phyloP scores from a whole-genome alignment of 2,888 invertebrate species.

The Leucoptera coffeella region DNA sequence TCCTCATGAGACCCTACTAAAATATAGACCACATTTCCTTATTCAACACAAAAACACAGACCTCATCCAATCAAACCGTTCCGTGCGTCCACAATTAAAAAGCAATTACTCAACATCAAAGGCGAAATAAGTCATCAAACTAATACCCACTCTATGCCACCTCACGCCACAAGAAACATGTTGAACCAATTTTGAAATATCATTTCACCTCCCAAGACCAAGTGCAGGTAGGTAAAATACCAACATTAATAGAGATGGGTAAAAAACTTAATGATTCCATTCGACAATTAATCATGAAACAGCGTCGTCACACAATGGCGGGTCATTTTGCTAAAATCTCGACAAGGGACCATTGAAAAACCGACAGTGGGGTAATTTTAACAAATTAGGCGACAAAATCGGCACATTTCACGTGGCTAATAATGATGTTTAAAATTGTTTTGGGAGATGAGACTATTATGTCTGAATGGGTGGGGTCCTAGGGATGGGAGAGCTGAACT shows the following conservation, averaged over 20 bases:
- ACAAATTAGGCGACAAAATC: conserved; percentile 48
- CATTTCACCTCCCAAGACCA: conserved; percentile 24
- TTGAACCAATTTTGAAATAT: conserved; percentile 23
- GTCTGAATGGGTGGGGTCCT: conserved; percentile 10
- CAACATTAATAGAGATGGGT: conserved; percentile 29
- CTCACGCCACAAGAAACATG: conserved; percentile 11
- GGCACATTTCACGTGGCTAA: conserved; percentile 30
- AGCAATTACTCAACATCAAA: conserved; percentile 1
- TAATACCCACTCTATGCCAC: not conserved
- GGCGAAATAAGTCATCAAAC: too few species aligned
- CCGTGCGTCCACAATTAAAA: not conserved
- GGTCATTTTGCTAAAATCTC: too few species aligned
- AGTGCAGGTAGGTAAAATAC: conserved; percentile 16
- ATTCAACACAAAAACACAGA: not conserved
- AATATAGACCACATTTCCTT: too few species aligned
- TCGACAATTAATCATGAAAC: too few species aligned
- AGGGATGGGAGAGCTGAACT: too few species aligned
- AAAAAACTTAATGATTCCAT: conserved; percentile 24
- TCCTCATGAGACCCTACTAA: too few species aligned
- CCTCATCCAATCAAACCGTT: not conserved
- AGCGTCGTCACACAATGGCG: too few species aligned
- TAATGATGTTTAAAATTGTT: conserved; percentile 19
- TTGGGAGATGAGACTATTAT: conserved; percentile 10
- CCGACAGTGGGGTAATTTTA: conserved; percentile 30
- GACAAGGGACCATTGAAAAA: too few species aligned